Evolutionary conservation across 2,113 vertebrate species (phyloP), one percentile per base, ranked within the genome.

Genomic region (Indri indri): DNA sequence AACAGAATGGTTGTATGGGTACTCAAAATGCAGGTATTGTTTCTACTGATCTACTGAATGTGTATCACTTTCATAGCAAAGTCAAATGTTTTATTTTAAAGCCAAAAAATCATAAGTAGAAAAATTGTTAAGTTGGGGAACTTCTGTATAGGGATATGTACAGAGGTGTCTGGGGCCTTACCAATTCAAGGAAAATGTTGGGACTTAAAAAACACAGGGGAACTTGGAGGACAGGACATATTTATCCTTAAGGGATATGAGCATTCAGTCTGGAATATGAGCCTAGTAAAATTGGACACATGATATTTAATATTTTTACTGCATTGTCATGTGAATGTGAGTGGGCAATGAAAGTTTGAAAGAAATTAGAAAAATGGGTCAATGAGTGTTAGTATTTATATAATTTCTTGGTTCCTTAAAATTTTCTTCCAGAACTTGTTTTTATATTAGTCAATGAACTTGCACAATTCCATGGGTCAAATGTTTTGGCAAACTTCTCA

Each of bases 401-500:
- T 89, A 83, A 86, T 83, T 80, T 50, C 25, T 85, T 54, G 5
- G 37, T 47, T 61, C 40, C 27, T 93, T 74, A 85, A 37, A 30
- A 32, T 91, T 70, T 91, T 68, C 25, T 92, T 59, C 34, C 73
- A 34, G 80, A 93, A 80, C 10, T 71, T 94, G 61, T 84, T 95
- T 95, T 92, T 14, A 23, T 74, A 66, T 66, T 59, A 74, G 71
- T 92, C 45, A 85, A 73, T 85, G 45, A 85, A 84, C 40, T 70
- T 70, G 63, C 9, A 81, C 30, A 92, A 76, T 83, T 93, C n/a
- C 30, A 11, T 83, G 14, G 79, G 52, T 88, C 73, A 79, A 70
- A 68, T 96, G 45, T 93, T 84, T 93, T 96, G 74, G 70, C 63
- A 92, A 84, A 59, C 59, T 94, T 82, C 22, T 71, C 91, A 50